A percentile compares a stretch with the other conserved stretches of the same genome.
These are phyloP conservation scores for Ephialtes manifestator DNA, from an alignment of 2,888 invertebrate genomes.

Conservation along the genomic window DNA sequence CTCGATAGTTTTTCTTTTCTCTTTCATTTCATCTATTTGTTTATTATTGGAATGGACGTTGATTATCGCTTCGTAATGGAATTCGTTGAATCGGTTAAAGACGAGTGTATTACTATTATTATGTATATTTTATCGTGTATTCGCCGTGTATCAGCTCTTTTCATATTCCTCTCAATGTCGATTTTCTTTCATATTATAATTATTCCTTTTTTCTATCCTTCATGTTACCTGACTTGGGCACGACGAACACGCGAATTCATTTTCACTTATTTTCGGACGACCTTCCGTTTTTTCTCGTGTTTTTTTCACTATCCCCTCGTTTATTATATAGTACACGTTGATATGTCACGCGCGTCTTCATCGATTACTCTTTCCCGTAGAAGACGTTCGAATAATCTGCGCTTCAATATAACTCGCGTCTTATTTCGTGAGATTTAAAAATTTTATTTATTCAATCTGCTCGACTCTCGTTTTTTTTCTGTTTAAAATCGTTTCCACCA, in stretches of 20 bases:
- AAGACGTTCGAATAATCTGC: constrained; percentile 33
- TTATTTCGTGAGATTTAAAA: not conserved
- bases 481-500: constrained; percentile 37
- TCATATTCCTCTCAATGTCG: constrained; percentile 21
- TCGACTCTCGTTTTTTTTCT: constrained; percentile 6
- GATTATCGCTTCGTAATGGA: constrained; percentile 68
- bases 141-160: constrained; percentile 13
- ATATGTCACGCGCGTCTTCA: constrained; percentile 62
- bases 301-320: constrained; percentile 17
- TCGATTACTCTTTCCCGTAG: constrained; percentile 23
- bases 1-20: constrained; percentile 41
- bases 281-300: constrained; percentile 17
- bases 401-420: constrained; percentile 29
- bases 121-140: constrained; percentile 35
- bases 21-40: constrained; percentile 34
- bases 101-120: constrained; percentile 50
- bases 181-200: constrained; percentile 11
- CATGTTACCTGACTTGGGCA: constrained; percentile 24
- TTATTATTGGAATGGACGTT: constrained; percentile 67
- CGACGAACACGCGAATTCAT: constrained; percentile 36
- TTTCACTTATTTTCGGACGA: constrained; percentile 23
- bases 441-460: constrained; percentile 4
- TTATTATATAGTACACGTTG: constrained; percentile 58
- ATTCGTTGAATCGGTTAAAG: constrained; percentile 67
- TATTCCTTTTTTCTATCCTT: constrained; percentile 9